phyloP scores from a whole-genome alignment of 2,888 invertebrate species.

The Noctua fimbriata region DNA sequence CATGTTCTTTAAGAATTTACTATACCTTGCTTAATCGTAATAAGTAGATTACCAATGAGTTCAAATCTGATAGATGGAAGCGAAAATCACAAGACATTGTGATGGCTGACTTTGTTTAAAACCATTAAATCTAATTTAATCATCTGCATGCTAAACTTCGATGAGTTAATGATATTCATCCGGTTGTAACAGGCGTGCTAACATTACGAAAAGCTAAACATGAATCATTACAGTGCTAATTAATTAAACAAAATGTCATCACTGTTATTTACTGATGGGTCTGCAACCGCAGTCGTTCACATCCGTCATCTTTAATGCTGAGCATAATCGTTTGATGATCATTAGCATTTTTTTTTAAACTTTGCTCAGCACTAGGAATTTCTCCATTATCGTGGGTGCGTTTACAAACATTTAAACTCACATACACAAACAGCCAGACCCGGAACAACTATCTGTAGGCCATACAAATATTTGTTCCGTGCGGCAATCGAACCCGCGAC shows the following conservation, averaged over 20 bases:
- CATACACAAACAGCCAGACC: too few relatives aligned
- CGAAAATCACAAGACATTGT: not conserved
- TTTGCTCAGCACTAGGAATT: not conserved
- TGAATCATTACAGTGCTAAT: conserved; percentile 21
- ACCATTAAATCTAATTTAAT: not conserved
- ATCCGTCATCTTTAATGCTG: not conserved
- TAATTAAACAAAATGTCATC: conserved; percentile 29
- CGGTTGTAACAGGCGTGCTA: not conserved
- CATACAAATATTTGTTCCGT: too few relatives aligned
- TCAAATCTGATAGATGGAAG: not conserved
- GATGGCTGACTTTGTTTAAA: not conserved
- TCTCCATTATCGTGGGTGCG: not conserved
- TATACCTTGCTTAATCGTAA: too few relatives aligned
- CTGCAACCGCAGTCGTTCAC: not conserved
- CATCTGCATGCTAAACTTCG: not conserved
- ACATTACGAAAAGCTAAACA: not conserved
- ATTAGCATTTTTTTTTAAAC: not conserved
- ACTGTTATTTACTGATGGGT: not conserved
- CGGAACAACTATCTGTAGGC: too few relatives aligned
- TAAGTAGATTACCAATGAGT: not conserved
- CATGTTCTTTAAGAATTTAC: too few relatives aligned
- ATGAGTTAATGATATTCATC: not conserved
- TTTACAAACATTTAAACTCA: not conserved
- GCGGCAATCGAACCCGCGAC: too few relatives aligned
- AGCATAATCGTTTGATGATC: not conserved